Percentiles rank a stretch among this genome's conserved stretches.
phyloP scores from a whole-genome alignment of 2,888 invertebrate species.

The Halictus quadricinctus region DNA sequence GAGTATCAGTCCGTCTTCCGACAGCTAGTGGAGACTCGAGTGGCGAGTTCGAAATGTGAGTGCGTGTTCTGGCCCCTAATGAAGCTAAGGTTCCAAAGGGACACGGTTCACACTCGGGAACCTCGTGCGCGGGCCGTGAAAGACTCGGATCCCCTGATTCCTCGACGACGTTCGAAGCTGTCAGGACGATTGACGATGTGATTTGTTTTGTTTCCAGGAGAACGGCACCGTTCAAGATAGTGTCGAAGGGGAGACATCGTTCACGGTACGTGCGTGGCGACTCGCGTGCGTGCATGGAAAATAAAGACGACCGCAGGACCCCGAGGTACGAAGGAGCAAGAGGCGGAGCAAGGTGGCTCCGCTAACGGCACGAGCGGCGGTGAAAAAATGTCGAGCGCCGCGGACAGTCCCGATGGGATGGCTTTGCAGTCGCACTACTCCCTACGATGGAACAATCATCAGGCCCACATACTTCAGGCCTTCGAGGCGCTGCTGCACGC shows the following conservation, averaged over 20 bases:
- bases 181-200: background rate
- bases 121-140: too few species aligned
- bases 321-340: slow-evolving; percentile 66
- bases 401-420: slow-evolving; percentile 80
- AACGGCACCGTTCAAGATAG: slow-evolving; percentile 49
- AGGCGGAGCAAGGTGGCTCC: slow-evolving; percentile 77
- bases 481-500: slow-evolving; percentile 95
- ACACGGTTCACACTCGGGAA: background rate
- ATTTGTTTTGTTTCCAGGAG: slow-evolving; percentile 53
- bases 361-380: slow-evolving; percentile 67
- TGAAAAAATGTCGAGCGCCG: slow-evolving; percentile 79
- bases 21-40: too few species aligned
- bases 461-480: slow-evolving; percentile 92
- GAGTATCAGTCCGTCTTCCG: too few species aligned
- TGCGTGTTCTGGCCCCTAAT: background rate
- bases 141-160: background rate
- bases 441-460: slow-evolving; percentile 97
- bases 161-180: background rate
- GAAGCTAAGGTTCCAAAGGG: background rate
- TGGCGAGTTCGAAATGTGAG: too few species aligned
- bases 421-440: slow-evolving; percentile 92
- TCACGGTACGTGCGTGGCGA: slow-evolving; percentile 52
- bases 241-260: slow-evolving; percentile 34
- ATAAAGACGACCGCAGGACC: slow-evolving; percentile 59
- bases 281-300: slow-evolving; percentile 73